Percentiles rank a stretch among this genome's conserved stretches.
Conservation (phyloP, 1,140 invertebrate genomes). For the Pogonognathellus flavescens region DNA sequence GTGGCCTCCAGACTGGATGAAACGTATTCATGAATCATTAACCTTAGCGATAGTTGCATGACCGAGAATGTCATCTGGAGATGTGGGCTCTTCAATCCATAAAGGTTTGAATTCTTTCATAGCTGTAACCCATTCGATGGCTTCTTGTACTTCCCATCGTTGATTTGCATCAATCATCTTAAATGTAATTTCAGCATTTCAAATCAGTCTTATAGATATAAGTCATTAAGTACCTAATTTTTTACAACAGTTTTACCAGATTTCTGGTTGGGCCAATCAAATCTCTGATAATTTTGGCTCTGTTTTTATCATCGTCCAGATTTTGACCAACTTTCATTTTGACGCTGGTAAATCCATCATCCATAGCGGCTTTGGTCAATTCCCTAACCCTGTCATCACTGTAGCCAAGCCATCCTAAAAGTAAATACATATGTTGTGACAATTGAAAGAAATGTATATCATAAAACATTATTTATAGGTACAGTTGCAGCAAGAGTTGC, state of each 20-base stretch:
- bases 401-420: slow-evolving; percentile 84
- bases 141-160: slow-evolving; percentile 87
- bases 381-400: slow-evolving; percentile 77
- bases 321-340: slow-evolving; percentile 91
- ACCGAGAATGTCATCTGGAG: slow-evolving; percentile 89
- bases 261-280: slow-evolving; percentile 82
- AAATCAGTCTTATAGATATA: not conserved
- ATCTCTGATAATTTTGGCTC: slow-evolving; percentile 80
- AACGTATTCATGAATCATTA: slow-evolving; percentile 54
- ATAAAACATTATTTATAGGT: too few relatives aligned
- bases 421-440: not conserved
- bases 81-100: slow-evolving; percentile 96
- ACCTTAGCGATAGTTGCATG: slow-evolving; percentile 82
- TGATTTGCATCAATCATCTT: slow-evolving; percentile 94
- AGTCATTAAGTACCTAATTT: not conserved
- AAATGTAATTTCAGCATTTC: not conserved
- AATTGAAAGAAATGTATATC: too few relatives aligned
- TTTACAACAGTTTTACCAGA: slow-evolving; percentile 74
- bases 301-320: slow-evolving; percentile 82
- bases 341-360: slow-evolving; percentile 83
- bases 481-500: too few relatives aligned
- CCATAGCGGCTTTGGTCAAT: slow-evolving; percentile 81
- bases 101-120: slow-evolving; percentile 80
- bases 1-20: too few relatives aligned
- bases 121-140: slow-evolving; percentile 87